Evolutionary conservation across 2,797 vertebrate species (phyloP).

Genomic region (Chelon labrosus): DNA sequence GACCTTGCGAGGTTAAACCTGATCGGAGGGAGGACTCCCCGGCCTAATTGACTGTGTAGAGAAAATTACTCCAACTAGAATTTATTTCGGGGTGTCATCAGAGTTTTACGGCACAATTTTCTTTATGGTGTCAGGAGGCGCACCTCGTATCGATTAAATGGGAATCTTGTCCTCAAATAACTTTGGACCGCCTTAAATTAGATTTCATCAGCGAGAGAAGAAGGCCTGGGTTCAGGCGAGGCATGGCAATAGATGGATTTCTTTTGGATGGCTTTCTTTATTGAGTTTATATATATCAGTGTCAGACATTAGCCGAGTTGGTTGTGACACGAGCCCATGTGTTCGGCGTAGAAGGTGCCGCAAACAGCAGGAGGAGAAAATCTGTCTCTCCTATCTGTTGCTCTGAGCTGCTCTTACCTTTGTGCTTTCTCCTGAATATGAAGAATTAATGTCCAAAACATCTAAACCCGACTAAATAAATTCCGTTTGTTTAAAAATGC

Average conservation of each 20-base stretch:
- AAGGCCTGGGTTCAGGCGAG: slow-evolving; percentile 15
- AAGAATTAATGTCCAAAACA: background rate
- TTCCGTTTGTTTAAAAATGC: background rate
- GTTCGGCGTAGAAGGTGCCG: background rate
- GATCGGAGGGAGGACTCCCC: slow-evolving; percentile 20
- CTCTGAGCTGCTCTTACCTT: background rate
- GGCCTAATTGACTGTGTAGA: slow-evolving; percentile 54
- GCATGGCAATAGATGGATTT: background rate
- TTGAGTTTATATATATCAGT: slow-evolving; percentile 35
- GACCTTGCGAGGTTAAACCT: slow-evolving; percentile 55
- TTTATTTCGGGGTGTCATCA: slow-evolving; percentile 56
- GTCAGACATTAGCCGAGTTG: slow-evolving; percentile 41
- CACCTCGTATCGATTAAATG: slow-evolving; percentile 59
- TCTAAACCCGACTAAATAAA: too few species aligned
- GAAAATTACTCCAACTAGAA: slow-evolving; percentile 46
- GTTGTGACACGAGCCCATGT: slow-evolving; percentile 31
- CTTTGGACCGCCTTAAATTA: slow-evolving; percentile 53
- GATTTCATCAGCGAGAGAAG: slow-evolving; percentile 35
- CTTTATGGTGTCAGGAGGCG: slow-evolving; percentile 56
- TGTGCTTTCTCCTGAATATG: background rate
- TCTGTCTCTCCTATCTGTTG: background rate
- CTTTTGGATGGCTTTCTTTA: slow-evolving; percentile 25
- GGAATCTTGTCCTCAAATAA: slow-evolving; percentile 64
- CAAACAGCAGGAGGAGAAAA: slow-evolving; percentile 5
- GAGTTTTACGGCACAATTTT: slow-evolving; percentile 68